These are phyloP conservation scores for Mamestra brassicae DNA, from an alignment of 2,888 invertebrate species.

Conservation along the genomic window DNA sequence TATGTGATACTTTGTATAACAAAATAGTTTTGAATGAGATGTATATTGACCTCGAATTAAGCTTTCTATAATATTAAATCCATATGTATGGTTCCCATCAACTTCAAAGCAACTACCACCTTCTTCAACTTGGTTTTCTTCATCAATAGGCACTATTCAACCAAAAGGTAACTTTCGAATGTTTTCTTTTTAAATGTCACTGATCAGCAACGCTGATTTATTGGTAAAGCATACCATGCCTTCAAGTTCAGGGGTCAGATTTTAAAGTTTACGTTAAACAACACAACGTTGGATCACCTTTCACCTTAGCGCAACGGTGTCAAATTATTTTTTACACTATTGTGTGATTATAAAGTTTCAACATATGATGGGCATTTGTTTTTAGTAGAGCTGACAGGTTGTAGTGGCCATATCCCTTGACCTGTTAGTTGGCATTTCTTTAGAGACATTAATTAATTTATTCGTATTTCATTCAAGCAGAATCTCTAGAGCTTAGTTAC, in stretches of 20 bases:
- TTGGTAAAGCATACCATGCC: conserved; percentile 14
- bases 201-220: conserved; percentile 12
- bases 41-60: too few species aligned
- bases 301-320: conserved; percentile 19
- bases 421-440: background rate
- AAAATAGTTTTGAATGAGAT: too few species aligned
- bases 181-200: conserved; percentile 9
- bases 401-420: background rate
- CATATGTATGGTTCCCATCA: too few species aligned
- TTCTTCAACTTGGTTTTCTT: background rate
- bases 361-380: conserved; percentile 5
- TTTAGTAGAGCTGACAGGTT: background rate
- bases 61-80: too few species aligned
- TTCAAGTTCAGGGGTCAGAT: conserved; percentile 36
- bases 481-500: background rate
- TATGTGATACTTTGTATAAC: too few species aligned
- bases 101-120: background rate
- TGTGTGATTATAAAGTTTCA: conserved; percentile 9
- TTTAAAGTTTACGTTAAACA: conserved; percentile 23
- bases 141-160: background rate
- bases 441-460: background rate
- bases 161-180: conserved; percentile 6
- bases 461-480: background rate
- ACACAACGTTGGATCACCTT: background rate
- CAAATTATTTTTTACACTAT: conserved; percentile 7